A percentile compares a stretch with the other conserved stretches of the same genome.
phyloP scores from a whole-genome alignment of 2,888 invertebrate genomes.

The Drosophila testacea region DNA sequence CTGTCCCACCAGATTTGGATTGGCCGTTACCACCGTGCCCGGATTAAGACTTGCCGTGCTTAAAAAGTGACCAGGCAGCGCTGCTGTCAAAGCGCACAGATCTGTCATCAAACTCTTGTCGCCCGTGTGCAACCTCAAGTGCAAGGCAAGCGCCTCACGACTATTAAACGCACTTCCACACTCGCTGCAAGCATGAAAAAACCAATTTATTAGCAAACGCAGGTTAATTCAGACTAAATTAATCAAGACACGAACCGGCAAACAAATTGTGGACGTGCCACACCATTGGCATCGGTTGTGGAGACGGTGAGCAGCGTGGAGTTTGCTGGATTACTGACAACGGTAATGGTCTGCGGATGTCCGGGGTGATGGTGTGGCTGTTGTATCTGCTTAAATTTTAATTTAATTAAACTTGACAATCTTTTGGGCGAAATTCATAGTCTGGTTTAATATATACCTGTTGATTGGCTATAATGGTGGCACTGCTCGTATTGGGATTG shows the following conservation, averaged over 20 bases:
- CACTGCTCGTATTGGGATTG: conserved; percentile 85
- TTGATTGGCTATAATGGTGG: conserved; percentile 83
- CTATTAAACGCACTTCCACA: conserved; percentile 89
- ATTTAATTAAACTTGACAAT: conserved; percentile 64
- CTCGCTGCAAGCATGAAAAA: conserved; percentile 83
- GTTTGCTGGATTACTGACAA: conserved; percentile 84
- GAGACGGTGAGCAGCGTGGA: conserved; percentile 84
- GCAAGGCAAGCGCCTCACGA: conserved; percentile 91
- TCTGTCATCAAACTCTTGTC: conserved; percentile 93
- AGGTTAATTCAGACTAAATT: not conserved
- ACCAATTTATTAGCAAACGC: not conserved
- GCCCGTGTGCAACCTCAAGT: conserved; percentile 92
- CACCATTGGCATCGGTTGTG: conserved; percentile 83
- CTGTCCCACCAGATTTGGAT: conserved; percentile 84
- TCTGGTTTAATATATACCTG: conserved; percentile 82
- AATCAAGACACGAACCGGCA: conserved; percentile 80
- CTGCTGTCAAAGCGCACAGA: conserved; percentile 92
- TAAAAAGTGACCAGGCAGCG: conserved; percentile 89
- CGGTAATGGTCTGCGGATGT: conserved; percentile 85
- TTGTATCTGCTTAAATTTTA: conserved; percentile 76
- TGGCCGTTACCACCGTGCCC: conserved; percentile 84
- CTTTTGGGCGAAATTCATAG: not conserved
- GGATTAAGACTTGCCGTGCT: conserved; percentile 84
- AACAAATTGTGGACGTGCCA: conserved; percentile 84
- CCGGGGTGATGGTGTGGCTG: conserved; percentile 85